These are phyloP conservation scores for Plagodis pulveraria DNA, from an alignment of 2,888 invertebrate species.

Conservation along the genomic window DNA sequence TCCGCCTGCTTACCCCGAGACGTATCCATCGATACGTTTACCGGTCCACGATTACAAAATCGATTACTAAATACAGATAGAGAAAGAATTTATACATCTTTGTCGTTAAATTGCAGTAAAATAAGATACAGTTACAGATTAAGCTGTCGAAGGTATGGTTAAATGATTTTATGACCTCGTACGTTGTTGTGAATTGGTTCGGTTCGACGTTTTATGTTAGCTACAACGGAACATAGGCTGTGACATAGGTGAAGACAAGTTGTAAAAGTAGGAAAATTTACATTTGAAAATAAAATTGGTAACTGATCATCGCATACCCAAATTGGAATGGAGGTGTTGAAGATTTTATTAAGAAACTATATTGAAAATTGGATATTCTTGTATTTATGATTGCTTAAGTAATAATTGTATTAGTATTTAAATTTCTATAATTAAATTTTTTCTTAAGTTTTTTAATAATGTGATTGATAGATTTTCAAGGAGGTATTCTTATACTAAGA, in stretches of 20 bases:
- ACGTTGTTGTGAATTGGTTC: constrained; percentile 34
- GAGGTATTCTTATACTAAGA: too few relatives aligned
- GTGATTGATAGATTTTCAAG: too few relatives aligned
- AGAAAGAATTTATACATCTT: constrained; percentile 41
- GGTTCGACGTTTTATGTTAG: constrained; percentile 27
- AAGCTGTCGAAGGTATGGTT: constrained; percentile 35
- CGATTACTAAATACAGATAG: constrained; percentile 39
- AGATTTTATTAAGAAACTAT: background rate
- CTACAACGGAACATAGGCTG: constrained; percentile 12
- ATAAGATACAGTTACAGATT: constrained; percentile 47
- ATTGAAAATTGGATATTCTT: too few relatives aligned
- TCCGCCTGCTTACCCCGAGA: constrained; percentile 54
- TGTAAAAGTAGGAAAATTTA: constrained; percentile 12
- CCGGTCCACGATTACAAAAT: constrained; percentile 40
- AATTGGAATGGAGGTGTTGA: background rate
- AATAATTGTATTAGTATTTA: too few relatives aligned
- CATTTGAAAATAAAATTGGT: constrained; percentile 24
- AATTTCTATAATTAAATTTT: too few relatives aligned
- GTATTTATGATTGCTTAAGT: too few relatives aligned
- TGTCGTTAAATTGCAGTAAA: constrained; percentile 51
- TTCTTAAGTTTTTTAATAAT: too few relatives aligned
- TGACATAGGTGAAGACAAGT: constrained; percentile 17
- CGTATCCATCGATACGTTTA: constrained; percentile 44
- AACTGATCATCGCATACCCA: constrained; percentile 15
- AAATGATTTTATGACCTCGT: constrained; percentile 36